Conservation (phyloP, 2,113 vertebrate species). For the Micronycteris hirsuta region DNA sequence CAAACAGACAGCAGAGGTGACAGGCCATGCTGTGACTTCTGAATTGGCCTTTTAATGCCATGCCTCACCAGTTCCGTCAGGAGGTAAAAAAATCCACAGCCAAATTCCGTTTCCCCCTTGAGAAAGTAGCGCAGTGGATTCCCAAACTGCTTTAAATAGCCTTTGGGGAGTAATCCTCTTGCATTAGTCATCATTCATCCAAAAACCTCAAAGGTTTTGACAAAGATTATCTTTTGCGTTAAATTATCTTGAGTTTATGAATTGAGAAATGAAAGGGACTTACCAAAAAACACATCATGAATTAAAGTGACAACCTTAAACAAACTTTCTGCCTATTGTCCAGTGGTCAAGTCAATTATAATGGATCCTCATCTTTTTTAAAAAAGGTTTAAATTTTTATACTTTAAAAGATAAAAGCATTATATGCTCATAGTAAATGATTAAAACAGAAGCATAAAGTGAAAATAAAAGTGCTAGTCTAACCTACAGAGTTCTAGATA, state of each 20-base stretch:
- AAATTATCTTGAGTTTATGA: conserved; percentile 48
- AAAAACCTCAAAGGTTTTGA: conserved; percentile 42
- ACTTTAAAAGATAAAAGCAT: neutral
- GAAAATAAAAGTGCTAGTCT: conserved; percentile 18
- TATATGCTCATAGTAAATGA: neutral
- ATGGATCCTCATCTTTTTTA: neutral
- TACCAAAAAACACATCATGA: conserved; percentile 53
- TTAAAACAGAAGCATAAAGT: neutral
- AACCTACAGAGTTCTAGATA: neutral
- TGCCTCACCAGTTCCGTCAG: neutral
- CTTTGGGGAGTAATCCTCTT: neutral
- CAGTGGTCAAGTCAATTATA: neutral
- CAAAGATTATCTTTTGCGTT: conserved; percentile 36
- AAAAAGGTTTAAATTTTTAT: neutral
- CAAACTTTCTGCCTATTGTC: neutral
- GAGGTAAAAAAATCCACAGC: neutral
- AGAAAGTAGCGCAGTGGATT: conserved; percentile 5
- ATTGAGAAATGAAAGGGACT: conserved; percentile 68
- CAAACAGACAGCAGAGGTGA: neutral
- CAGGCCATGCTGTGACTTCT: neutral
- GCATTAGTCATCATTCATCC: conserved; percentile 12
- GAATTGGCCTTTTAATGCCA: neutral
- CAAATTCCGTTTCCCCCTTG: conserved; percentile 11
- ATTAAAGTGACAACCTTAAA: conserved; percentile 29
- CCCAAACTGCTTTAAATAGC: neutral